These are phyloP conservation scores for Psittacula cyanocephala DNA, from an alignment of 2,113 vertebrate species.

Conservation along the genomic window DNA sequence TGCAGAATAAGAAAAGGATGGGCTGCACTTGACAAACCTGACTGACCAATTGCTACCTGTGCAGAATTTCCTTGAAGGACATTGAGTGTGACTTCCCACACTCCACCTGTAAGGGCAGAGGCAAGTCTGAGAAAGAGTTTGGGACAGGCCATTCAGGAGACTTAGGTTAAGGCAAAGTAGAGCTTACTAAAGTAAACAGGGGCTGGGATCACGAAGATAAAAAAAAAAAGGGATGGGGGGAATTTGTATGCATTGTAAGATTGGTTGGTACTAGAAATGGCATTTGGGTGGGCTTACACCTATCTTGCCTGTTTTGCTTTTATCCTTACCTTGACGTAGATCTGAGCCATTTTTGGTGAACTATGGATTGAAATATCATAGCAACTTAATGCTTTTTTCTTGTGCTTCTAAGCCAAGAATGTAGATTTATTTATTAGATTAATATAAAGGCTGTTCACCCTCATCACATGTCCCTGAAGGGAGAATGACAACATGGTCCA, in stretches of 20 bases:
- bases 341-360: not conserved
- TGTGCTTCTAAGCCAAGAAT: not conserved
- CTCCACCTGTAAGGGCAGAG: not conserved
- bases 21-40: not conserved
- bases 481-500: not conserved
- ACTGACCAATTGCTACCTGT: not conserved
- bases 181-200: not conserved
- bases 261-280: not conserved
- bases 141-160: not conserved
- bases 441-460: not conserved
- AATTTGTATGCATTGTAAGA: not conserved
- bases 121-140: not conserved
- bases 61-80: not conserved
- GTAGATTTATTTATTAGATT: not conserved
- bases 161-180: not conserved
- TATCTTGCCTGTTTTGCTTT: not conserved
- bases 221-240: rapidly evolving
- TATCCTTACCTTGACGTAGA: not conserved
- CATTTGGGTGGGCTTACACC: not conserved
- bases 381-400: not conserved
- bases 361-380: not conserved
- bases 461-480: not conserved
- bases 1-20: not conserved
- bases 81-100: not conserved
- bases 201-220: not conserved